Percentiles rank a stretch among this genome's conserved stretches.
phyloP scores from a whole-genome alignment of 2,888 invertebrate genomes.

The Drosophila mimica region DNA sequence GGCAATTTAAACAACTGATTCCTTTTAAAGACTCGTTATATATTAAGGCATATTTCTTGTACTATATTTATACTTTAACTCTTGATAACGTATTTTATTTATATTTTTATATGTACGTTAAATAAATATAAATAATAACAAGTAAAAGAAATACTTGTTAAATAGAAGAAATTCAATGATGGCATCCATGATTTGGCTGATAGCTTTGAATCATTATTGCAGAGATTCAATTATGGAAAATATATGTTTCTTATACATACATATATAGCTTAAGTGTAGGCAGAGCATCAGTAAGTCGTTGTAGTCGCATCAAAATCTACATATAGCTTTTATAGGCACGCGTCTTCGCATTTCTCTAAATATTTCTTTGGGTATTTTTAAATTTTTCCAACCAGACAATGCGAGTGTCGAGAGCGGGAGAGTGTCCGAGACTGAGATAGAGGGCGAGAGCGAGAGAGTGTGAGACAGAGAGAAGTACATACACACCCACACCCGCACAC shows the following conservation, averaged over 20 bases:
- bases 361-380: slow-evolving; percentile 51
- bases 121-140: background rate
- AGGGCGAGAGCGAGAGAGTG: background rate
- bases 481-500: background rate
- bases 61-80: background rate
- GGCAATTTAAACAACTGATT: background rate
- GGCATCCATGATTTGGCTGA: background rate
- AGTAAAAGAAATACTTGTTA: background rate
- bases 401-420: slow-evolving; percentile 9
- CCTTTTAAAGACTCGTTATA: background rate
- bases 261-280: background rate
- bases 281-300: slow-evolving; percentile 20
- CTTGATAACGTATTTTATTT: no score
- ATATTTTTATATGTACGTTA: background rate
- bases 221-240: no score
- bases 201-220: background rate
- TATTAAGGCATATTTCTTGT: background rate
- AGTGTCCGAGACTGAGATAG: background rate
- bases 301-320: background rate
- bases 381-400: slow-evolving; percentile 19
- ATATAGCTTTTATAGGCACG: slow-evolving; percentile 45
- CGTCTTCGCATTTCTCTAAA: slow-evolving; percentile 42
- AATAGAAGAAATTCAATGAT: background rate
- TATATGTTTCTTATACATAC: background rate
- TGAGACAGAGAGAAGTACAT: background rate